These are phyloP conservation scores for Polydesmus complanatus DNA, from an alignment of 2,888 invertebrate species.

Conservation along the genomic window DNA sequence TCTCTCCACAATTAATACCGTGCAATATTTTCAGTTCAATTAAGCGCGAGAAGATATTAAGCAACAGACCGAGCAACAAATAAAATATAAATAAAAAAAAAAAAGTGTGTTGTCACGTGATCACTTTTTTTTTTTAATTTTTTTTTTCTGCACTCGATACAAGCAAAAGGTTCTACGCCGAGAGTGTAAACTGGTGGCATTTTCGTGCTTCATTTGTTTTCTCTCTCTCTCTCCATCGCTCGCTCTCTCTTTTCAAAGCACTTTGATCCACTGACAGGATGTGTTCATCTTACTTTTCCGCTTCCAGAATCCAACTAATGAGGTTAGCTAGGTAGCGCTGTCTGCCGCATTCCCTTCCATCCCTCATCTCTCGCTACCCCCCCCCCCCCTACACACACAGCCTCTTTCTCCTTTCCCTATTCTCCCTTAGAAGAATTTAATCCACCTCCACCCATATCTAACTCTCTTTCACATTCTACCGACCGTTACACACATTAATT, in stretches of 20 bases:
- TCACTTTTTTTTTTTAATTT: background rate
- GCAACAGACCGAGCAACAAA: background rate
- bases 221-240: background rate
- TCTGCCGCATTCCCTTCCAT: too few species aligned
- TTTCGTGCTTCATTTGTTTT: background rate
- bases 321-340: background rate
- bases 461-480: background rate
- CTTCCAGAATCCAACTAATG: background rate
- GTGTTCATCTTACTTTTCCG: background rate
- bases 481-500: background rate
- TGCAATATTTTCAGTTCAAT: background rate
- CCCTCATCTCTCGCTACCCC: too few species aligned
- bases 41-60: background rate
- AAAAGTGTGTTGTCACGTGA: too few species aligned
- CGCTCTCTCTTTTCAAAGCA: background rate
- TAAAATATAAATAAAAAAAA: background rate
- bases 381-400: too few species aligned
- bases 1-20: background rate
- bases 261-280: background rate
- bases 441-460: background rate
- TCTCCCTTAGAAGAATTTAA: background rate
- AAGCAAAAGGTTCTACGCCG: background rate
- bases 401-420: too few species aligned
- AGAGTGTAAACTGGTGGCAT: background rate
- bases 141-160: background rate